A percentile compares a stretch with the other conserved stretches of the same genome.
Conservation (phyloP, 2,113 vertebrate genomes). For the Etheostoma spectabile region DNA sequence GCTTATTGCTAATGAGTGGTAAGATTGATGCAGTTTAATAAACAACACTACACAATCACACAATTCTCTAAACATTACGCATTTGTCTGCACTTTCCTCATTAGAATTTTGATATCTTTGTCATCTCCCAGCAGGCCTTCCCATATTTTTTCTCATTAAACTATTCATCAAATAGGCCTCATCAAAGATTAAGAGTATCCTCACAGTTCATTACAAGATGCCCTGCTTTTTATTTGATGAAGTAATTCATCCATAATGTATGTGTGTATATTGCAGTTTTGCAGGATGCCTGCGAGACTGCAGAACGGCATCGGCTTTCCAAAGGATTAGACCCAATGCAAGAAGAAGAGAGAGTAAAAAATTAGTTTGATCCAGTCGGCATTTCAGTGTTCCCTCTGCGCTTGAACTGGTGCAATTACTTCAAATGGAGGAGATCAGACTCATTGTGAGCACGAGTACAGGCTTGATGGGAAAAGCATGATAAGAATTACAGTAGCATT, state of each 20-base stretch:
- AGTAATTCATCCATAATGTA: conserved; percentile 82
- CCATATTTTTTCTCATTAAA: conserved; percentile 67
- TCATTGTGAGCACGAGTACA: conserved; percentile 37
- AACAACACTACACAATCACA: conserved; percentile 28
- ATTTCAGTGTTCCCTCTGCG: conserved; percentile 48
- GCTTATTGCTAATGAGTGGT: conserved; percentile 30
- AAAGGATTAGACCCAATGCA: conserved; percentile 16
- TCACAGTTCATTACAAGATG: conserved; percentile 77
- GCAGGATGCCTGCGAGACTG: conserved; percentile 60
- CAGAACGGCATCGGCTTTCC: conserved; percentile 25
- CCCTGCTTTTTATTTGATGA: conserved; percentile 79
- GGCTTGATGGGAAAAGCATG: conserved; percentile 49
- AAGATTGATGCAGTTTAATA: conserved; percentile 55
- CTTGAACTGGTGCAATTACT: conserved; percentile 66
- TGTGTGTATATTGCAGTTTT: conserved; percentile 74
- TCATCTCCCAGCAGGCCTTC: conserved; percentile 61
- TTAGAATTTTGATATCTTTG: conserved; percentile 50
- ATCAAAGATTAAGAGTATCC: conserved; percentile 81
- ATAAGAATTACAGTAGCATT: conserved; percentile 59
- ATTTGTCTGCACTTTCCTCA: conserved; percentile 26
- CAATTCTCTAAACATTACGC: conserved; percentile 35
- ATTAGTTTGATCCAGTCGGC: conserved; percentile 73
- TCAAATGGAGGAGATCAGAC: conserved; percentile 57
- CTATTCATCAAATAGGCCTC: conserved; percentile 75
- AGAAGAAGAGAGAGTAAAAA: conserved; percentile 15